phyloP scores from a whole-genome alignment of 2,888 invertebrate genomes.

The Fragum fragum region DNA sequence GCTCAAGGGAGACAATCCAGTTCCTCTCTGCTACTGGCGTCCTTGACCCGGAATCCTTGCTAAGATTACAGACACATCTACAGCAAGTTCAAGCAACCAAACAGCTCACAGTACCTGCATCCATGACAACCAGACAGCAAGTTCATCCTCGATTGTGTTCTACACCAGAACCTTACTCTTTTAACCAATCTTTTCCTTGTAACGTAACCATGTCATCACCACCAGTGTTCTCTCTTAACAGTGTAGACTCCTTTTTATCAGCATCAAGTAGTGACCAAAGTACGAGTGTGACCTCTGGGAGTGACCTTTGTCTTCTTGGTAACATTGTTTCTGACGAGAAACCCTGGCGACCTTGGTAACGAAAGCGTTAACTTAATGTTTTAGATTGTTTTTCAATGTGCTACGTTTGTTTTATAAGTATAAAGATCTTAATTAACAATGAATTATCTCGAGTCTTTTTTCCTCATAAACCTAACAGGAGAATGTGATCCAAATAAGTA shows the following conservation, averaged over 20 bases:
- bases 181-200: background rate
- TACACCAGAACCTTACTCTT: background rate
- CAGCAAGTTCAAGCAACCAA: background rate
- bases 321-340: slow-evolving; percentile 17
- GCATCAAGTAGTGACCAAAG: background rate
- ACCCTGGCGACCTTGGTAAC: slow-evolving; percentile 23
- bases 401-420: slow-evolving; percentile 1
- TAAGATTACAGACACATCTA: background rate
- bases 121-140: background rate
- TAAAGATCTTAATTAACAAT: background rate
- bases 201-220: slow-evolving; percentile 9
- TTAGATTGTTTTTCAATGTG: slow-evolving; percentile 8
- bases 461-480: too few relatives aligned
- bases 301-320: slow-evolving; percentile 13
- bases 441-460: too few relatives aligned
- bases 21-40: background rate
- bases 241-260: background rate
- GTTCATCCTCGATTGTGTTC: slow-evolving; percentile 4
- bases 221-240: background rate
- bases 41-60: background rate
- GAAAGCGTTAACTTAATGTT: background rate
- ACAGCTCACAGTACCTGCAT: background rate
- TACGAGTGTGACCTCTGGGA: background rate
- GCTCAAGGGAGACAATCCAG: slow-evolving; percentile 24
- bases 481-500: too few relatives aligned